Conservation (phyloP, 2,888 invertebrate species). For the Oligia latruncula region DNA sequence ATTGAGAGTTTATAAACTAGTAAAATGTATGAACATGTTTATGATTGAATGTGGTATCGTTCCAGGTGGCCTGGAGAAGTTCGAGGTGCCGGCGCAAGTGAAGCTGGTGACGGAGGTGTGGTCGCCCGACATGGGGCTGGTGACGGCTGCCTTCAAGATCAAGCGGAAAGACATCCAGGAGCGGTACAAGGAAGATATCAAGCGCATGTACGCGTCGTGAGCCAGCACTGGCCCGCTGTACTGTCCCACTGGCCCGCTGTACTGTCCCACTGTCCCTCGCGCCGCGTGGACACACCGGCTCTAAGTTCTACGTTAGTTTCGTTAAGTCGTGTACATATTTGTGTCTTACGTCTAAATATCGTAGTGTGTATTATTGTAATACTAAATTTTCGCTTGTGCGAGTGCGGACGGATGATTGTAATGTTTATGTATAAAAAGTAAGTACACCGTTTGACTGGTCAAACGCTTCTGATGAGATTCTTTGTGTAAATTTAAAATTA, state of each 20-base stretch:
- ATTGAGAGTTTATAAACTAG: background rate
- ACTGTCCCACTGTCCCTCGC: conserved; percentile 17
- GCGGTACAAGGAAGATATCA: conserved; percentile 97
- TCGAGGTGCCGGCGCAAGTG: conserved; percentile 97
- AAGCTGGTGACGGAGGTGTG: conserved; percentile 97
- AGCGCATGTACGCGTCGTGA: conserved; percentile 98
- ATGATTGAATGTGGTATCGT: background rate
- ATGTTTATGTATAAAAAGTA: conserved; percentile 62
- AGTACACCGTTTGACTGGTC: conserved; percentile 66
- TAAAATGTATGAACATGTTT: background rate
- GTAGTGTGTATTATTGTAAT: conserved; percentile 72
- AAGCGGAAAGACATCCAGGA: conserved; percentile 99
- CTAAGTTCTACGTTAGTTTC: conserved; percentile 60
- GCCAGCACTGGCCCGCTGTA: conserved; percentile 56
- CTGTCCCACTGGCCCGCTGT: conserved; percentile 14
- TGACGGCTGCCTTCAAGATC: conserved; percentile 99
- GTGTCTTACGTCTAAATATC: conserved; percentile 73
- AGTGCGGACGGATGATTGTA: conserved; percentile 66
- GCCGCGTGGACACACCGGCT: conserved; percentile 36
- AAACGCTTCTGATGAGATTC: conserved; percentile 69
- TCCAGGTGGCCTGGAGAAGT: conserved; percentile 96
- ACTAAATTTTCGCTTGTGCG: conserved; percentile 68
- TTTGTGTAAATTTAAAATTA: conserved; percentile 69
- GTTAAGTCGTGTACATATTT: conserved; percentile 77
- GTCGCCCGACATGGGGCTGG: conserved; percentile 99